Evolutionary conservation across 2,888 invertebrate species (phyloP), one percentile per base, ranked within the genome.

Genomic region (Diplazon laetatorius): DNA sequence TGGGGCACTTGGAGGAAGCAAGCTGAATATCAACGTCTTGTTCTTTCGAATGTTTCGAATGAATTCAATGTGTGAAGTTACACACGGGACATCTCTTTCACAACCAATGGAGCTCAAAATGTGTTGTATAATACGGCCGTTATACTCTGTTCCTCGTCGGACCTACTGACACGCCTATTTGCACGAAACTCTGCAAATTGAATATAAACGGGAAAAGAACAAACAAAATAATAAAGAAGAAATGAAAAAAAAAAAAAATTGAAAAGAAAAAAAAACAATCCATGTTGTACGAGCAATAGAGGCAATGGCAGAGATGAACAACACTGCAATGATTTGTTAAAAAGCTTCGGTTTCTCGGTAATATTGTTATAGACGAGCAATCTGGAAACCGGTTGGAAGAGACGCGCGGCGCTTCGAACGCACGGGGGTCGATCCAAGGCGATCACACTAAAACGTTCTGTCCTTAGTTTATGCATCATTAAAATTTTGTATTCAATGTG

Each of bases 21-120:
- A 76, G 70, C 71, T 71, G 76, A 66, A 71, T 65, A 76, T 71
- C 71, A 66, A 50, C 76, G 65, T 76, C 70, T 60, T 70, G 70
- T 50, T 22, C 66, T 66, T 76, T 72, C 72, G 71, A 76, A 14
- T 37, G 48, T 25, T 63, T 57, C 46, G 66, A 60, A 65, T 71
- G 22, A 52, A 63, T 30, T 46, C 44, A 55, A 62, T 52, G 44
- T 44, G 62, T 62, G 62, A 71, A 42, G 62, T 42, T n/a, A n/a
- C n/a, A n/a, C n/a, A 62, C 16, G 60, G 52, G 62, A 71, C 60
- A 70, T 22, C 70, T 63, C 35, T 62, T 50, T 69, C 37, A 63
- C 63, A 60, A 60, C 16, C 46, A 68, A 65, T 66, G 71, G 71
- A 70, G 70, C 59, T 71, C 71, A 66, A 72, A 76, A 30, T 71